Percentiles rank a stretch among this genome's conserved stretches.
phyloP scores from a whole-genome alignment of 2,797 vertebrate species.

The Characodon lateralis region DNA sequence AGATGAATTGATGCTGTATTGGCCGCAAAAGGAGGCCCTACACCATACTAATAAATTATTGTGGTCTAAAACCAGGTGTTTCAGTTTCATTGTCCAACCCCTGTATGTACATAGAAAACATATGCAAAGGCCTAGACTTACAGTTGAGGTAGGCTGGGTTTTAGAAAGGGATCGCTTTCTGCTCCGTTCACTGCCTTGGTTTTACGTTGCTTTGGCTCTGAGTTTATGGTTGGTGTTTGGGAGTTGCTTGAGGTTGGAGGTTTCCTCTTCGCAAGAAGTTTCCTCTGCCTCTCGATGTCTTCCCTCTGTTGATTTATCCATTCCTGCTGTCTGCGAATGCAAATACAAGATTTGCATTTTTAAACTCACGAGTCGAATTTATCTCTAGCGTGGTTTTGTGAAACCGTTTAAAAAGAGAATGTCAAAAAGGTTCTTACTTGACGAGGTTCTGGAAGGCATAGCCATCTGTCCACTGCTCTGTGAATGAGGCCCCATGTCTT shows the following conservation, averaged over 20 bases:
- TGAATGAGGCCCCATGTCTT: constrained; percentile 98
- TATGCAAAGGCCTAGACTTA: constrained; percentile 69
- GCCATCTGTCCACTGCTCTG: constrained; percentile 98
- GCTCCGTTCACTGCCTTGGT: constrained; percentile 98
- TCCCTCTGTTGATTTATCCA: constrained; percentile 98
- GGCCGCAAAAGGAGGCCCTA: no score
- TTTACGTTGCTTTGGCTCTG: constrained; percentile 98
- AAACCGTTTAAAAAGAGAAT: constrained; percentile 1
- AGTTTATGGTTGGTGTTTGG: constrained; percentile 93
- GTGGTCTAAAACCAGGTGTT: no score
- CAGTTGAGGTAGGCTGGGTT: constrained; percentile 98
- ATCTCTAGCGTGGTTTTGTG: background rate
- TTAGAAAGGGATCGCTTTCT: constrained; percentile 96
- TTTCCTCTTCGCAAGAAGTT: constrained; percentile 96
- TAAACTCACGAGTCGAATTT: background rate
- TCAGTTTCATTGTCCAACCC: no score
- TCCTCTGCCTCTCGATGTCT: constrained; percentile 98
- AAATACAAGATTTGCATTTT: background rate
- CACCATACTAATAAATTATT: no score
- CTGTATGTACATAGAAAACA: background rate
- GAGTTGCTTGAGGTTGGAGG: constrained; percentile 92
- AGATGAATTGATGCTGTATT: no score
- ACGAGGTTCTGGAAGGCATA: constrained; percentile 99
- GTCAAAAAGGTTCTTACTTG: constrained; percentile 84
- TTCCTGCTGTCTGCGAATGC: constrained; percentile 91